Base-by-base conservation (phyloP, 1,140 invertebrate genomes). In the Drosophila sproati region DNA sequence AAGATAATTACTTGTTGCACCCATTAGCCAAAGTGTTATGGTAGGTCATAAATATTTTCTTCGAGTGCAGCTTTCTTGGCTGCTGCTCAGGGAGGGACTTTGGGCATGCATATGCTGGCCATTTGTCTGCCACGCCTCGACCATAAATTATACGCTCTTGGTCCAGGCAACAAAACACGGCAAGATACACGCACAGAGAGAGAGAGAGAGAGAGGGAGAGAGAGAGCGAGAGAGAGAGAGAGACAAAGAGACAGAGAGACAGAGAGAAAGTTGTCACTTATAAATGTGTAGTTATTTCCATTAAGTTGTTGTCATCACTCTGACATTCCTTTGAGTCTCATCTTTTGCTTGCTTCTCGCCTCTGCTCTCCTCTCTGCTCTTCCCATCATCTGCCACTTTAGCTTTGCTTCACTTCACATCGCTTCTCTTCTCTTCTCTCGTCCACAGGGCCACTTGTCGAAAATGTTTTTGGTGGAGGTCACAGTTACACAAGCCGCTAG, bases 251-350 rank as follows among this genome's bases (percentile, higher is more conserved):
- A 69, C 41, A 69, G 10, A n/a, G n/a, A 69, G 7, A 41, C 4
- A 47, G 56, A 52, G 54, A 79, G 60, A 88, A 72, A 89, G 83
- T 88, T 88, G 83, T 88, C 83, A 88, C 83, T 88, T 88, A 88
- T 88, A 89, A 88, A 88, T 88, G 83, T 88, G 85, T 76, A 88
- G 80, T 82, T 80, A 88, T 88, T 88, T 88, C 85, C 83, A 88
- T 88, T 89, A 88, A 88, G 80, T 88, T 88, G 85, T 88, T 88
- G 83, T 88, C 83, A 88, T 88, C 83, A 88, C 83, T 74, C 72
- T 88, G 87, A 78, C 82, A 79, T 88, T 82, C 76, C 83, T 82
- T 77, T 72, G 83, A 82, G 72, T 63, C 64, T 57, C 83, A 82
- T 81, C 82, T 62, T 50, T 12, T 10, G 29, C 32, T 32, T 35